phyloP scores from a whole-genome alignment of 2,113 vertebrate genomes.

The Saccopteryx leptura region DNA sequence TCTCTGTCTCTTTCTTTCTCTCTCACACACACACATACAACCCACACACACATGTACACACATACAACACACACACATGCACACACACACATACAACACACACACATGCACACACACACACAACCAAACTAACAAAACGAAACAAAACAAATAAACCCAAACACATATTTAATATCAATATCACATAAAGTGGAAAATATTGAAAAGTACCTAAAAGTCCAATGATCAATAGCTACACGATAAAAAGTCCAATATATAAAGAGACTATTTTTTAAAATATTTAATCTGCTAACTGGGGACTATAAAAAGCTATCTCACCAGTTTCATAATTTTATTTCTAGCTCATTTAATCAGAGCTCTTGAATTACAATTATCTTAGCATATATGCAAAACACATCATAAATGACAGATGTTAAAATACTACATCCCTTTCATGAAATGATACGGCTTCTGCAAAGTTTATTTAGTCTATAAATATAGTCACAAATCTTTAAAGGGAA shows the following conservation, averaged over 20 bases:
- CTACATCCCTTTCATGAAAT: background rate
- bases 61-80: too few relatives aligned
- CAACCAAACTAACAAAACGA: background rate
- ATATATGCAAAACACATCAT: background rate
- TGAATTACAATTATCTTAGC: background rate
- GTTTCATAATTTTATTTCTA: constrained; percentile 20
- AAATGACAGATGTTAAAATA: constrained; percentile 21
- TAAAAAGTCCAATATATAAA: background rate
- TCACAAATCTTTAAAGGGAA: constrained; percentile 40
- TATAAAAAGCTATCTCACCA: background rate
- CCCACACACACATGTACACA: background rate
- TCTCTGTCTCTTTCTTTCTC: background rate
- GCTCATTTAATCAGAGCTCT: background rate
- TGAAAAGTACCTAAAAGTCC: background rate
- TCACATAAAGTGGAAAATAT: background rate
- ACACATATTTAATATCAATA: background rate
- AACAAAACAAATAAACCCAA: background rate
- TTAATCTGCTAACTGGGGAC: background rate
- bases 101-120: background rate
- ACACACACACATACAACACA: too few relatives aligned
- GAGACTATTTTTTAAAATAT: background rate
- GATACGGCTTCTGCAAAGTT: background rate
- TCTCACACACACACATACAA: background rate
- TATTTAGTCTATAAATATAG: constrained; percentile 2
- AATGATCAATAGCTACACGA: background rate